Evolutionary conservation across 2,888 invertebrate species (phyloP), one percentile per base, ranked within the genome.

Genomic region (Tupiocoris notatus): DNA sequence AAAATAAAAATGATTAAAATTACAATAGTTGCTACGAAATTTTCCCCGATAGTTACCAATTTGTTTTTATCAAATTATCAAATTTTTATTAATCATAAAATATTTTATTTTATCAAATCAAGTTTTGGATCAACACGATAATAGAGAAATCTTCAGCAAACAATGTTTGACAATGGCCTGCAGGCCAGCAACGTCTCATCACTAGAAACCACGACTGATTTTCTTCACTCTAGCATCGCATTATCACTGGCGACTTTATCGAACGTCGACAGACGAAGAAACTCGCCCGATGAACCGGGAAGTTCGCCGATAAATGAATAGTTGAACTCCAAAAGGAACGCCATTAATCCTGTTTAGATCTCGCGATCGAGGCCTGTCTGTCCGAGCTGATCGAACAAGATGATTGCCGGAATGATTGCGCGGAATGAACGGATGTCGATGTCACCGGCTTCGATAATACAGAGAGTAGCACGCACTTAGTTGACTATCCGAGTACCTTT

Each of bases 311-410:
- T 57, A 67, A 67, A 67, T 67, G 67, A 67, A 67, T 67, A 67
- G 67, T 67, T 67, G 21, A 56, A 20, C 18, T 66, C n/a, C 24
- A 39, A 56, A 20, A 20, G 54, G 67, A 22, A 67, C 22, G 57
- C 67, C 67, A 67, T 67, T 67, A 67, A 54, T 67, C 56, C 67
- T 57, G 21, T 57, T 21, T 9, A 54, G 67, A 67, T 57, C 56
- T 67, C 67, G 39, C 39, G 57, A 67, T 67, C 67, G 57, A 56
- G 17, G 67, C 21, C 39, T 39, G 39, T 39, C 39, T 39, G 39
- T 39, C 56, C 67, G 21, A 67, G 57, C 67, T 56, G 67, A 67
- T 67, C 57, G 57, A 21, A 67, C 67, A 67, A 67, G 67, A 67
- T 67, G 67, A 66, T 66, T 39, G 57, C 25, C 9, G 65, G 54